A percentile compares a stretch with the other conserved stretches of the same genome.
Evolutionary conservation across 2,113 vertebrate genomes (phyloP).

Genomic region (Cardinalis cardinalis): DNA sequence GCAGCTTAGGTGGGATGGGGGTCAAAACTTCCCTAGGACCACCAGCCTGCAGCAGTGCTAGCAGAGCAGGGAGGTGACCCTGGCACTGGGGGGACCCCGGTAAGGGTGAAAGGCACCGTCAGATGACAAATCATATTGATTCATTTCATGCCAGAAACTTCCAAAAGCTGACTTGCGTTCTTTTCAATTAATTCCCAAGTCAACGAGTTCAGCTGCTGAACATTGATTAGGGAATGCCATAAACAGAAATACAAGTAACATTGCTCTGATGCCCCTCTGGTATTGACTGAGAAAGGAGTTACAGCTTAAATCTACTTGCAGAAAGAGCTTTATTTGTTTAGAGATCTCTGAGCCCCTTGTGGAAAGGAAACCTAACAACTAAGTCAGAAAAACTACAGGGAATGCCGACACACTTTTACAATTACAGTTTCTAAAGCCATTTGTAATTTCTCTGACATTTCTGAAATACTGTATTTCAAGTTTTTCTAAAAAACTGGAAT

Average conservation of each 20-base stretch:
- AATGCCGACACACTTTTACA: neutral
- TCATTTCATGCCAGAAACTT: neutral
- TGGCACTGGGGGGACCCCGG: neutral
- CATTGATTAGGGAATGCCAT: rapidly evolving
- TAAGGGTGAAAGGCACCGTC: rapidly evolving
- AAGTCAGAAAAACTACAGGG: neutral
- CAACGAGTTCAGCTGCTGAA: neutral
- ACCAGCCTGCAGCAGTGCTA: neutral
- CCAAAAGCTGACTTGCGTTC: neutral
- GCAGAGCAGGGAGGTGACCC: neutral
- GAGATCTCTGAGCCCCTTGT: neutral
- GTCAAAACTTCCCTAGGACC: neutral
- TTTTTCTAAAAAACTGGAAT: neutral
- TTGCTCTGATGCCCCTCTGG: neutral
- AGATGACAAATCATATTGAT: neutral
- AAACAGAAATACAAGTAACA: neutral
- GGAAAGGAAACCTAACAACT: neutral
- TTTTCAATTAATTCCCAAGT: rapidly evolving
- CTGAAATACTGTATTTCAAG: neutral
- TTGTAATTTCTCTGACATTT: neutral
- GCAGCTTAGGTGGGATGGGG: rapidly evolving
- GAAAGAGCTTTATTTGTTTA: neutral
- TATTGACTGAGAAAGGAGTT: neutral
- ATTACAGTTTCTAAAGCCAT: neutral
- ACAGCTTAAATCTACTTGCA: neutral